These are phyloP conservation scores for Cossypha caffra DNA, from an alignment of 2,797 vertebrate species.

Conservation along the genomic window DNA sequence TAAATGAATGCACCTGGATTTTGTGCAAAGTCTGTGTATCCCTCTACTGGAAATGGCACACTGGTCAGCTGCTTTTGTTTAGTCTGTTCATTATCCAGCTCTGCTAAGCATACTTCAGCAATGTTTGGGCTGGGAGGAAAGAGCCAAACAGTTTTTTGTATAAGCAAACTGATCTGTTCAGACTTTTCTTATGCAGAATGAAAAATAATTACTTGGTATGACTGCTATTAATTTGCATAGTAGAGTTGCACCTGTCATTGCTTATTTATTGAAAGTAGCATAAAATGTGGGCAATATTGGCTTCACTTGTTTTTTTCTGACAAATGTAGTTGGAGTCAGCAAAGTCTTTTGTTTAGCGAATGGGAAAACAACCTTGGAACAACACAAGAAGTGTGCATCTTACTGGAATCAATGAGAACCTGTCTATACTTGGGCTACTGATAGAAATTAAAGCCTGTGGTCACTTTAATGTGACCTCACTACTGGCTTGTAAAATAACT, in stretches of 20 bases:
- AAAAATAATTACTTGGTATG: background rate
- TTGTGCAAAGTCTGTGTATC: background rate
- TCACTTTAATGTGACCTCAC: background rate
- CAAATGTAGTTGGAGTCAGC: background rate
- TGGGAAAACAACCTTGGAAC: background rate
- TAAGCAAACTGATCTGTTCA: background rate
- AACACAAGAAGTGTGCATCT: background rate
- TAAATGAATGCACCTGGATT: background rate
- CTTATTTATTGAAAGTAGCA: background rate
- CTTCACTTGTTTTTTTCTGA: background rate
- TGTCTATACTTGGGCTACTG: background rate
- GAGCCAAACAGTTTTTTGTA: background rate
- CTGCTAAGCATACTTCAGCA: background rate
- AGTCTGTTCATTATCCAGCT: conserved; percentile 6
- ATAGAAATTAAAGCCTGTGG: background rate
- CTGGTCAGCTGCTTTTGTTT: conserved; percentile 40
- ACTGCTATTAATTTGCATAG: background rate
- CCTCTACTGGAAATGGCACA: background rate
- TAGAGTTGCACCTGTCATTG: background rate
- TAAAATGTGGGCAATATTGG: background rate
- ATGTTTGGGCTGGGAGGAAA: background rate
- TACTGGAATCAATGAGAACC: background rate
- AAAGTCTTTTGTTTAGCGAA: background rate
- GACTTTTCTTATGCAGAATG: background rate
- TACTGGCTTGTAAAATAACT: background rate